These are phyloP conservation scores for Caenorhabditis zanzibari DNA, from an alignment of 2,888 invertebrate species.

Conservation along the genomic window DNA sequence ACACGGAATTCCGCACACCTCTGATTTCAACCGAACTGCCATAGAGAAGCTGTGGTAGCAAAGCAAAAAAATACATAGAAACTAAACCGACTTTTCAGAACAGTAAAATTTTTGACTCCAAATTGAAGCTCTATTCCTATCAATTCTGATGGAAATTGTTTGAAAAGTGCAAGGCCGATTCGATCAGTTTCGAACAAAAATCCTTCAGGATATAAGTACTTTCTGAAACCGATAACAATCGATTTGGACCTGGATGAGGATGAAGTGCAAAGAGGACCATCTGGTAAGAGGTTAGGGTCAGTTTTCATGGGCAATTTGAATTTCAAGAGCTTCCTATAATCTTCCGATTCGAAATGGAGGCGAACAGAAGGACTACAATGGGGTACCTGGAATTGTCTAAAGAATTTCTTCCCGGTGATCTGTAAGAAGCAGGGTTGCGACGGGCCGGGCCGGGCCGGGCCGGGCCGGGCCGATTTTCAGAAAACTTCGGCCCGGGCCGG, in stretches of 20 bases:
- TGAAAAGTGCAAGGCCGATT: slow-evolving; percentile 14
- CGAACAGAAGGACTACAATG: slow-evolving; percentile 11
- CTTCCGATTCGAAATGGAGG: background rate
- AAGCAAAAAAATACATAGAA: no score
- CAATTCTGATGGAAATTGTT: slow-evolving; percentile 44
- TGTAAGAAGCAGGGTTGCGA: no score
- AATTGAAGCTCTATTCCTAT: slow-evolving; percentile 43
- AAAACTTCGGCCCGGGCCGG: no score
- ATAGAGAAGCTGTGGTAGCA: no score
- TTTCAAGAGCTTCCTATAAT: background rate
- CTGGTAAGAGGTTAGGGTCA: slow-evolving; percentile 1
- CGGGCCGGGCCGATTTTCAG: no score
- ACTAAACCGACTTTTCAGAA: background rate
- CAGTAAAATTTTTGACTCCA: background rate
- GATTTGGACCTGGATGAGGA: slow-evolving; percentile 43
- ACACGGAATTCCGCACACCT: no score
- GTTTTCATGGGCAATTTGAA: no score
- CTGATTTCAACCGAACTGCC: no score
- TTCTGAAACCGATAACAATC: slow-evolving; percentile 39
- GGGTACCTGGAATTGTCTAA: no score
- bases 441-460: no score
- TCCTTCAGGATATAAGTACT: slow-evolving; percentile 40
- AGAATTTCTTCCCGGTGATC: no score
- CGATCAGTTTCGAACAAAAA: background rate
- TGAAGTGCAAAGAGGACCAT: background rate